These are phyloP conservation scores for Sebastiscus tertius DNA, from an alignment of 2,797 vertebrate species.

Conservation along the genomic window DNA sequence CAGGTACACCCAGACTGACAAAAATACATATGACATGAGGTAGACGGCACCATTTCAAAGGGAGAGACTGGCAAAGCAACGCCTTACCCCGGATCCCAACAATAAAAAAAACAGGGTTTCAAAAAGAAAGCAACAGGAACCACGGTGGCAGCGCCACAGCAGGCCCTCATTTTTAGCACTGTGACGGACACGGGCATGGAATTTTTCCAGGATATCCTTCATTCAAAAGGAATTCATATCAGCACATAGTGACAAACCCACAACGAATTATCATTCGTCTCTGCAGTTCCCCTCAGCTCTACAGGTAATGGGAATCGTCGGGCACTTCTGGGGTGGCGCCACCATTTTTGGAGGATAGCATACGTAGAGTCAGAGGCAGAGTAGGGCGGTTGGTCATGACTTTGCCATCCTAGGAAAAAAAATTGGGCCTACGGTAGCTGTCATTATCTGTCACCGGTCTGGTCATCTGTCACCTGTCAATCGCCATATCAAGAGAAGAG, in stretches of 20 bases:
- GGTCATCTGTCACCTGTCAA: not conserved
- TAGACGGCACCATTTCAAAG: not conserved
- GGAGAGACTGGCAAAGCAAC: not conserved
- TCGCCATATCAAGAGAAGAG: too few species aligned
- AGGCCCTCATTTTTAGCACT: not conserved
- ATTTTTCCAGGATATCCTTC: not conserved
- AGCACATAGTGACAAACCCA: not conserved
- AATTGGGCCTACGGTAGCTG: not conserved
- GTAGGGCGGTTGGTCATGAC: too few species aligned
- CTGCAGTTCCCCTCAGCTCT: too few species aligned
- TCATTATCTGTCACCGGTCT: not conserved
- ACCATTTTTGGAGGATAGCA: not conserved
- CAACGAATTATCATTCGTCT: not conserved
- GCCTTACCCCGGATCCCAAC: conserved; percentile 10
- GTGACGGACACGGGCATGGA: not conserved
- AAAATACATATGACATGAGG: conserved; percentile 6
- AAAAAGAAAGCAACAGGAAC: not conserved
- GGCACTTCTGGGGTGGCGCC: not conserved
- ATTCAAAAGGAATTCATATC: not conserved
- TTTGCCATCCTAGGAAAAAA: not conserved
- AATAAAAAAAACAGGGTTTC: conserved; percentile 11
- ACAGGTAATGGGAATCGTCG: not conserved
- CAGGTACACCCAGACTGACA: not conserved
- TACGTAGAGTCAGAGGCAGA: not conserved
- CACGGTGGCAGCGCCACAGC: not conserved